Evolutionary conservation across 2,113 vertebrate genomes (phyloP).

Genomic region (Arvicanthis niloticus): DNA sequence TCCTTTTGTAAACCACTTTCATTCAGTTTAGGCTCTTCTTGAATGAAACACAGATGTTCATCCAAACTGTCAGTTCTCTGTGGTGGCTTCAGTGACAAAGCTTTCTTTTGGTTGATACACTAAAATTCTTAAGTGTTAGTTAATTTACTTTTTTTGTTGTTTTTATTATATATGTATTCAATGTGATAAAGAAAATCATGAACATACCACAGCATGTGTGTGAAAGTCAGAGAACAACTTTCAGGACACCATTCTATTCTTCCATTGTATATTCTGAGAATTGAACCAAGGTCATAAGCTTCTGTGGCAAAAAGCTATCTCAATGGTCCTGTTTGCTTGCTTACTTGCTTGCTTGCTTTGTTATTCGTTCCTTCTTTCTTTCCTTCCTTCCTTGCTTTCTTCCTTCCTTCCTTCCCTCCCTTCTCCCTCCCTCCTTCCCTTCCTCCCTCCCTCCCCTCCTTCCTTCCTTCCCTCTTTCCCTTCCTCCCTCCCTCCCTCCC

Average conservation of each 20-base stretch:
- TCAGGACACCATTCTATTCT: too few species aligned
- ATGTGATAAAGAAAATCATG: neutral
- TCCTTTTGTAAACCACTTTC: neutral
- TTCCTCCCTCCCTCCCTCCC: neutral
- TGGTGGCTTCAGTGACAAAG: neutral
- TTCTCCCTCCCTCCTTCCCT: neutral
- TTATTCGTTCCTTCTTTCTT: rapidly evolving
- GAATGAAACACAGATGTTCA: neutral
- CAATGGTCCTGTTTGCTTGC: neutral
- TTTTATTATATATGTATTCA: neutral
- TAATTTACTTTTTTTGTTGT: neutral
- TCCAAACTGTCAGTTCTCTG: neutral
- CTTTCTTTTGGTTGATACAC: neutral
- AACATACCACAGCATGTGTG: neutral
- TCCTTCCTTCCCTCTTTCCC: neutral
- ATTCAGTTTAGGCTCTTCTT: neutral
- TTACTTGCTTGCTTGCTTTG: neutral
- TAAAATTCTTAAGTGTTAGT: neutral
- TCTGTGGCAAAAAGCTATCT: too few species aligned
- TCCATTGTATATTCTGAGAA: neutral
- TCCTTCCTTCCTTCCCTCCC: neutral
- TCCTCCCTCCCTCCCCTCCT: neutral
- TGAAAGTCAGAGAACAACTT: neutral
- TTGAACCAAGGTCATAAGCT: too few species aligned
- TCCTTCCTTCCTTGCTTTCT: neutral